Evolutionary conservation across 92 coral and sea anemone genomes (phyloP), one percentile per base, ranked within the genome.

Genomic region (Umimayanthus chanpuru): DNA sequence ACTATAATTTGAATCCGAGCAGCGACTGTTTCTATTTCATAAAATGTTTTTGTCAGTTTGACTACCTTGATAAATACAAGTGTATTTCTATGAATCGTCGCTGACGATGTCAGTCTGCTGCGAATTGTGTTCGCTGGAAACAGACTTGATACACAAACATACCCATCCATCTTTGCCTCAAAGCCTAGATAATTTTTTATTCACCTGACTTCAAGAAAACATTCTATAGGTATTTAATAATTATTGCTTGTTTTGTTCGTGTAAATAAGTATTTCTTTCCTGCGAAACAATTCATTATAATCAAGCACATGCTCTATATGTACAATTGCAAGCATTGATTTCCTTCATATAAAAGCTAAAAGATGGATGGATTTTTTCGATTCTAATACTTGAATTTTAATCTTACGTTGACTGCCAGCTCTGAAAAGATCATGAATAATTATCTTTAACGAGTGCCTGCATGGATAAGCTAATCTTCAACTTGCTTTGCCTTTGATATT

Each of bases 241-340:
- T 47, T 68, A 23, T 28, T 44, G 9, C 40, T 23, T 12, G 32
- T 70, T 70, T 83, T 50, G 43, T 21, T 26, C n/a, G 25, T 21
- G 9, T 64, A 61, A 83, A 83, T 44, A 12, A 41, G 49, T n/a
- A 12, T 28, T 66, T 81, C 38, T 25, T 47, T 3, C 67, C 66
- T 83, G 43, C 76, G 26, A 68, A 29, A 83, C 64, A 70, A 16
- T 28, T 21, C 23, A 12, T 70, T 68, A 44, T 6, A 39, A 20
- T 40, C 58, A 23, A 44, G 61, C 86, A 68, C 86, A 83, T 66
- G 87, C 26, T 65, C 66, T 20, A 20, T 82, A 41, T 47, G 78
- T 25, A 36, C 49, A 53, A 53, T 9, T 20, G 44, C 44, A 80
- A 29, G 70, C 61, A 29, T 15, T 80, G 29, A 56, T 80, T 80